These are phyloP conservation scores for Poecile montanus DNA, from an alignment of 2,797 vertebrate species.

Conservation along the genomic window DNA sequence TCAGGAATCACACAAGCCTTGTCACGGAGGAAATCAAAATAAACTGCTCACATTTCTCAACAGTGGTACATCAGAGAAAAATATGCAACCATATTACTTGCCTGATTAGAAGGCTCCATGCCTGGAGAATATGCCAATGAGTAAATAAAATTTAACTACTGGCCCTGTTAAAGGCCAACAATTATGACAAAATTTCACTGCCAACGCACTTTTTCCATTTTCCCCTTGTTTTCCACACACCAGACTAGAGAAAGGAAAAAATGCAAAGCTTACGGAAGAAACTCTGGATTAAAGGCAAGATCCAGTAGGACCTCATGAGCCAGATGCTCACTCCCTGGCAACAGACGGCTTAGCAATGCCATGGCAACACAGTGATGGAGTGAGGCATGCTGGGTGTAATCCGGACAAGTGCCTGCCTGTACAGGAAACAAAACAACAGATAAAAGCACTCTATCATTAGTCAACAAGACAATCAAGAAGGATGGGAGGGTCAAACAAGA, in stretches of 20 bases:
- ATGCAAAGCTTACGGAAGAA: slow-evolving; percentile 87
- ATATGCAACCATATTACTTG: background rate
- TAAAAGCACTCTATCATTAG: background rate
- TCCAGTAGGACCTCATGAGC: slow-evolving; percentile 85
- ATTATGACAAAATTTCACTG: background rate
- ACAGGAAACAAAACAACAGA: slow-evolving; percentile 46
- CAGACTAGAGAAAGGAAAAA: background rate
- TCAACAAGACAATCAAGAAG: background rate
- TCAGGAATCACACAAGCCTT: background rate
- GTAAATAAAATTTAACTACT: background rate
- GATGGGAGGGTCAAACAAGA: background rate
- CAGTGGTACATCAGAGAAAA: background rate
- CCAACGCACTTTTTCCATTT: background rate
- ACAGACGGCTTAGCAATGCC: slow-evolving; percentile 85
- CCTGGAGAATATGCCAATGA: background rate
- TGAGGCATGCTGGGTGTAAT: slow-evolving; percentile 77
- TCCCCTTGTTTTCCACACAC: background rate
- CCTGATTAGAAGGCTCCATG: background rate
- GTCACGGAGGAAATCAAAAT: background rate
- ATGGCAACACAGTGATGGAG: slow-evolving; percentile 89
- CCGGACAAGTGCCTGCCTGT: slow-evolving; percentile 79
- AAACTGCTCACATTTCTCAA: background rate
- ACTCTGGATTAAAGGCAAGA: slow-evolving; percentile 87
- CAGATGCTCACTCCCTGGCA: slow-evolving; percentile 92
- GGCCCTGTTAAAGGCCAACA: background rate